Conservation (phyloP, 92 coral and sea anemone genomes). For the Heliopora coerulea region DNA sequence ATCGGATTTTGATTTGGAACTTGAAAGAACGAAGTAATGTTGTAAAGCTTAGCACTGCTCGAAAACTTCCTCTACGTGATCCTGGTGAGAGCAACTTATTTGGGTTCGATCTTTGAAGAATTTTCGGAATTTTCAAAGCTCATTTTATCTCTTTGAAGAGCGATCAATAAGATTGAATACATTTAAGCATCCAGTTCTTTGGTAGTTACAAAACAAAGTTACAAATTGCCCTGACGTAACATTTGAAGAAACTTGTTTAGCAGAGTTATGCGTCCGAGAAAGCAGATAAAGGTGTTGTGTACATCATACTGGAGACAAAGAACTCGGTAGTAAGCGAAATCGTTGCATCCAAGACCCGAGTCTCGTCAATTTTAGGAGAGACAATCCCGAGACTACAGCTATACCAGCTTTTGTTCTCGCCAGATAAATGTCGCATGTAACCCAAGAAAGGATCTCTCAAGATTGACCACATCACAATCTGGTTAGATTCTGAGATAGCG, state of each 20-base stretch:
- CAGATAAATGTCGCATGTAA: neutral
- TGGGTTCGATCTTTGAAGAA: no score
- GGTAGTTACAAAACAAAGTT: no score
- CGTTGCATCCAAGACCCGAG: slow-evolving; percentile 1
- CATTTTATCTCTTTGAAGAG: no score
- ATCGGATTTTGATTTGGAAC: no score
- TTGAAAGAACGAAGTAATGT: no score
- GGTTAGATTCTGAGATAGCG: slow-evolving; percentile 15
- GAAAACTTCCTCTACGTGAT: no score
- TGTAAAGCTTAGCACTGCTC: no score
- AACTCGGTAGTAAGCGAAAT: neutral
- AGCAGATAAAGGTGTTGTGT: neutral
- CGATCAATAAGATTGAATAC: no score
- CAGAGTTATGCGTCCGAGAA: slow-evolving; percentile 1
- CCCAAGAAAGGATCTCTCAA: neutral
- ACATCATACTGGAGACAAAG: neutral
- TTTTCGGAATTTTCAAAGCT: no score
- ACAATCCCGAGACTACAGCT: slow-evolving; percentile 9
- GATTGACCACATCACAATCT: neutral
- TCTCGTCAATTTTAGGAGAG: neutral
- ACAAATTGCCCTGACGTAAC: neutral
- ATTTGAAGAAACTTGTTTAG: neutral
- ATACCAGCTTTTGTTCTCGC: slow-evolving; percentile 19
- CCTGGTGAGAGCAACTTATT: no score
- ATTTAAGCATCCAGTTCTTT: no score